These are phyloP conservation scores for Eufriesea mexicana DNA, from an alignment of 1,140 invertebrate species.

Conservation along the genomic window DNA sequence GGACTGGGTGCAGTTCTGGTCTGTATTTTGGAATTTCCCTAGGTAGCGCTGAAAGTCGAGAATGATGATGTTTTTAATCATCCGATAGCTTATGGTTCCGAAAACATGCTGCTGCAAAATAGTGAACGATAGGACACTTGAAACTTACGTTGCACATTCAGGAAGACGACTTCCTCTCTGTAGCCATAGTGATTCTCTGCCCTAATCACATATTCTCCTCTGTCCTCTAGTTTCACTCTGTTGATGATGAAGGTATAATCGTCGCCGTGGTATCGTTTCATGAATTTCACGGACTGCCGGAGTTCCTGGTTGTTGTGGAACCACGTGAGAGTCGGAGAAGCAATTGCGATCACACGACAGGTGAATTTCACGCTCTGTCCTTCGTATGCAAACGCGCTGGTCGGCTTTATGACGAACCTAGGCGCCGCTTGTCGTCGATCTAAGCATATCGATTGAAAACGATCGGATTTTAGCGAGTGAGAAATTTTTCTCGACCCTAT, in stretches of 20 bases:
- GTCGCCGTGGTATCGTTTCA: conserved; percentile 98
- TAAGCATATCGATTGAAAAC: too few relatives aligned
- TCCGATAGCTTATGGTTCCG: too few relatives aligned
- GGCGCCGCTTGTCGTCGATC: conserved; percentile 98
- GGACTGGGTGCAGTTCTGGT: conserved; percentile 87
- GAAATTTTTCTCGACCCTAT: too few relatives aligned
- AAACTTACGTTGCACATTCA: conserved; percentile 97
- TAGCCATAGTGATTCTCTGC: conserved; percentile 99
- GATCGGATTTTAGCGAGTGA: too few relatives aligned
- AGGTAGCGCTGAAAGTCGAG: conserved; percentile 86
- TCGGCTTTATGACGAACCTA: conserved; percentile 97
- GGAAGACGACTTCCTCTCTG: conserved; percentile 97
- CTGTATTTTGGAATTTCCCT: conserved; percentile 91
- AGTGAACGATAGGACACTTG: too few relatives aligned
- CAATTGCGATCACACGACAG: conserved; percentile 97
- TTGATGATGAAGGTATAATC: conserved; percentile 99
- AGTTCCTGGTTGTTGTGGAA: conserved; percentile 95
- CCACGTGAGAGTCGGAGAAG: conserved; percentile 97
- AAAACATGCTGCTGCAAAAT: too few relatives aligned
- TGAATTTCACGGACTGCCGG: conserved; percentile 99
- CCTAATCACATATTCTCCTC: conserved; percentile 98
- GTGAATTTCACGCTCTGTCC: conserved; percentile 98
- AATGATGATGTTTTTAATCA: not conserved
- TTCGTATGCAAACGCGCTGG: conserved; percentile 97
- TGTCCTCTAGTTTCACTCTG: conserved; percentile 95